Percentiles rank a stretch among this genome's conserved stretches.
These are phyloP conservation scores for Thysanoteuthis rhombus DNA, from an alignment of 2,888 invertebrate genomes.

Conservation along the genomic window DNA sequence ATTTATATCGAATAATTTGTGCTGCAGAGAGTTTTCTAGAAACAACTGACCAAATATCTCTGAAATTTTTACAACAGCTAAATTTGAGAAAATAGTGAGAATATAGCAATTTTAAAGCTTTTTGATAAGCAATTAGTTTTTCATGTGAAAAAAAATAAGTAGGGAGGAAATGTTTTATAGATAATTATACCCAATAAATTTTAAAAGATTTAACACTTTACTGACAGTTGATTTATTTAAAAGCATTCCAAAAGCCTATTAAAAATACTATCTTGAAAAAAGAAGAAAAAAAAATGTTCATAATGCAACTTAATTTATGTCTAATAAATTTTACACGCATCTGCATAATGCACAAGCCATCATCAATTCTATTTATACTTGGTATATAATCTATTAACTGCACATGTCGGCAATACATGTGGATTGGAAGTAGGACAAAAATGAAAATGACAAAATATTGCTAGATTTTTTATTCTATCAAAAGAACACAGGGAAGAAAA, in stretches of 20 bases:
- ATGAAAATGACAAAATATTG: neutral
- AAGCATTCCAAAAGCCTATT: neutral
- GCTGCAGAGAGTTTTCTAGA: neutral
- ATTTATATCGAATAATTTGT: neutral
- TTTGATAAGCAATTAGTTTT: neutral
- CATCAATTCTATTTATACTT: neutral
- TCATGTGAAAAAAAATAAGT: neutral
- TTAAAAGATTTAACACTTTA: constrained; percentile 12
- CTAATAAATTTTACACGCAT: neutral
- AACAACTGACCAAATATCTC: neutral
- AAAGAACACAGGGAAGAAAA: neutral
- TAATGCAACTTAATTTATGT: neutral
- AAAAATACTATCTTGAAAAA: neutral
- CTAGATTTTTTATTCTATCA: neutral
- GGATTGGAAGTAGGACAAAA: neutral
- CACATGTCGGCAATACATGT: neutral
- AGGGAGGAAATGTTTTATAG: neutral
- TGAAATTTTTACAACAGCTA: neutral
- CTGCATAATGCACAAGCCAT: neutral
- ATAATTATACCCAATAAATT: neutral
- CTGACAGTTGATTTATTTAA: neutral
- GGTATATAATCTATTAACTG: neutral
- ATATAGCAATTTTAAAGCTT: neutral
- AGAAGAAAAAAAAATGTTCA: neutral
- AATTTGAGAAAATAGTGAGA: neutral